phyloP scores from a whole-genome alignment of 2,113 vertebrate genomes.

The Burhinus oedicnemus region DNA sequence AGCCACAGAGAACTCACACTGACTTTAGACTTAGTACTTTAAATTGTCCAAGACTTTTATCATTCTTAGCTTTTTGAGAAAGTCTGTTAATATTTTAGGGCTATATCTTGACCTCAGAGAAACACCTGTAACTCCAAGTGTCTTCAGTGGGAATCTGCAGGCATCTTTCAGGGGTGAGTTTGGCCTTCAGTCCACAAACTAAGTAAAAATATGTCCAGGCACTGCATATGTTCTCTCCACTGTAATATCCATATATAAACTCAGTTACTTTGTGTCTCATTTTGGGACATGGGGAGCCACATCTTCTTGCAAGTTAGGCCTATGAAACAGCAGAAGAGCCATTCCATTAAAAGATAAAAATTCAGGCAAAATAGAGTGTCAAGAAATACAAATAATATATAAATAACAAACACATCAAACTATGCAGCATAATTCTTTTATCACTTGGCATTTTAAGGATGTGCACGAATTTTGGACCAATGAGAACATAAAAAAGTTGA shows the following conservation, averaged over 20 bases:
- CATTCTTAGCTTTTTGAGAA: slow-evolving; percentile 7
- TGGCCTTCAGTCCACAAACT: not conserved
- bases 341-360: not conserved
- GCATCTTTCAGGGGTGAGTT: not conserved
- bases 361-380: not conserved
- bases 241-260: not conserved
- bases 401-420: not conserved
- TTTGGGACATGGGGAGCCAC: not conserved
- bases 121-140: not conserved
- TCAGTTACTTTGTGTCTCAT: not conserved
- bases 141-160: not conserved
- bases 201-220: not conserved
- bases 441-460: not conserved
- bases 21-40: slow-evolving; percentile 26
- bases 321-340: not conserved
- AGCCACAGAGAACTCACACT: slow-evolving; percentile 28
- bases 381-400: not conserved
- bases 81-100: not conserved
- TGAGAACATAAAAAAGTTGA: not conserved
- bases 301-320: not conserved
- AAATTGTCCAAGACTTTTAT: slow-evolving; percentile 30
- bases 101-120: not conserved
- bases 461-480: not conserved
- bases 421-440: not conserved
- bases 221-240: not conserved